A percentile compares a stretch with the other conserved stretches of the same genome.
Evolutionary conservation across 2,113 vertebrate genomes (phyloP).

Genomic region (Prochilodus magdalenae): DNA sequence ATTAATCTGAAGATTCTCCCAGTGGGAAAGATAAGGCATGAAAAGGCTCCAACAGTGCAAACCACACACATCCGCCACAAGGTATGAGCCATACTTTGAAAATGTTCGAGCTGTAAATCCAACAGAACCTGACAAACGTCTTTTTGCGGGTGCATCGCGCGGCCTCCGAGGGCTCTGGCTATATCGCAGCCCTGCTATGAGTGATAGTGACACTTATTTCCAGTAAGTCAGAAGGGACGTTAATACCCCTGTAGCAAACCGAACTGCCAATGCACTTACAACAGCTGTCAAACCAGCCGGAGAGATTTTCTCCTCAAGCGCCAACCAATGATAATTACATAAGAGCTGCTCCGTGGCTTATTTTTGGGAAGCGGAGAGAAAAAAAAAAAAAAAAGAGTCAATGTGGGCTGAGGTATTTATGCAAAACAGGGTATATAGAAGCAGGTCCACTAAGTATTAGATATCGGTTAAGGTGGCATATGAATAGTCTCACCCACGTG

Average conservation of each 20-base stretch:
- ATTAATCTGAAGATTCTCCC: too few species aligned
- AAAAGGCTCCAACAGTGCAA: not conserved
- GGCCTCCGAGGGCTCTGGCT: not conserved
- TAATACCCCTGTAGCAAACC: constrained; percentile 22
- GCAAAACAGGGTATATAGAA: constrained; percentile 54
- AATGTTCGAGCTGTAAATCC: not conserved
- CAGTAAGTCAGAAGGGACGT: constrained; percentile 29
- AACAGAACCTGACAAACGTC: not conserved
- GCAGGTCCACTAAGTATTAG: constrained; percentile 53
- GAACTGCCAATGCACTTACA: constrained; percentile 40
- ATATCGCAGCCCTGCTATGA: not conserved
- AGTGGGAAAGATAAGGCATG: not conserved
- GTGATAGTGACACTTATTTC: constrained; percentile 39
- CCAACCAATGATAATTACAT: constrained; percentile 43
- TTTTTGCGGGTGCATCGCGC: not conserved
- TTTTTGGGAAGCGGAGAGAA: constrained; percentile 15
- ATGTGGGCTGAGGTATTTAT: constrained; percentile 59
- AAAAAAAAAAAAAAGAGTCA: constrained; percentile 16
- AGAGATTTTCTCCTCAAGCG: constrained; percentile 39
- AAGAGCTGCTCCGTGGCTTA: constrained; percentile 42
- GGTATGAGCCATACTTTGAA: not conserved
- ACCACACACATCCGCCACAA: not conserved
- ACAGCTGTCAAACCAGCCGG: constrained; percentile 36
- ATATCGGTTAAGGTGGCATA: constrained; percentile 39
- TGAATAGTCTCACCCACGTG: constrained; percentile 46